Evolutionary conservation across 1,140 invertebrate species (phyloP), one percentile per base, ranked within the genome.

Genomic region (Achroia grisella): DNA sequence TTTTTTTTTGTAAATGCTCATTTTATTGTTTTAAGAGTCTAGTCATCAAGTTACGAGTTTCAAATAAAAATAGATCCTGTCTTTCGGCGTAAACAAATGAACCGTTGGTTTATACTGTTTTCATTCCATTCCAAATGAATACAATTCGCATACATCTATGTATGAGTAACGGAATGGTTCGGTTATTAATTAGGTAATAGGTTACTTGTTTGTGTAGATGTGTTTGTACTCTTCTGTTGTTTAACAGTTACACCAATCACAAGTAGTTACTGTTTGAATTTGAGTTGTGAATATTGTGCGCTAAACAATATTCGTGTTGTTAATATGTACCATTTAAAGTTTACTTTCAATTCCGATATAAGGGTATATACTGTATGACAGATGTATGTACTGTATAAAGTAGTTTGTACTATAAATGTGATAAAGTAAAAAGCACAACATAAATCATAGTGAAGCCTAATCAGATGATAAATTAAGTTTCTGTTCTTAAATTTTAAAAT

Each of bases 1-100:
- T 61, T 72, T 63, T 50, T n/a, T 77, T 75, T 75, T 80, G 72
- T 81, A 78, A 83, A 83, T 83, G 79, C 79, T 83, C 79, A 83
- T 74, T 72, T 75, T 71, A 67, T 76, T 79, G 71, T 63, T 66
- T 73, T 81, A 84, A 78, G 71, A 81, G 71, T 84, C 80, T 84
- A 84, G 80, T 84, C 80, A 83, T 74, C 72, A 70, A 72, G 66
- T 77, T 74, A 70, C 68, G 69, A 70, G 57, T 76, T 71, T 66
- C 66, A 69, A 70, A 51, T 37, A 56, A 29, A 61, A 66, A 66
- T 60, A 62, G 49, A 43, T 34, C 32, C 45, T 44, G 39, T 42
- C 48, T 27, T 35, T 45, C 35, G 41, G 17, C 17, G 17, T 23
- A 23, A 23, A 23, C 17, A 31, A 34, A 30, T 40, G 45, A 33